Evolutionary conservation across 2,888 invertebrate species (phyloP), one percentile per base, ranked within the genome.

Genomic region (Vannuccia rotundouncinata): DNA sequence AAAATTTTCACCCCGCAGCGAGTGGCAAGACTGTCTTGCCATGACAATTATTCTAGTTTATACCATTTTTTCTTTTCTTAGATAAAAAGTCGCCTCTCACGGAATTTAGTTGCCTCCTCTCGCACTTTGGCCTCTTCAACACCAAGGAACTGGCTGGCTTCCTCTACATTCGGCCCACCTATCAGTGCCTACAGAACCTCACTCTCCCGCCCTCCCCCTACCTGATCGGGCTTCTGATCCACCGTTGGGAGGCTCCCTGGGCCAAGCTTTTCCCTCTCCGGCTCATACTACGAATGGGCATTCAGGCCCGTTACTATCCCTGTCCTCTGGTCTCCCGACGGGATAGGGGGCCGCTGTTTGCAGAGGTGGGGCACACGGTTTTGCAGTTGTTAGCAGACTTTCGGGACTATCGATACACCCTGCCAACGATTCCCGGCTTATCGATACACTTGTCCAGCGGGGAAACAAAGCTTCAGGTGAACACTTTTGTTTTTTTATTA

Each of bases 321-420:
- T 92, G 93, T 85, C 93, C 94, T 0, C 89, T 94, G 82, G 91
- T 94, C 77, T 93, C 93, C 25, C 91, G 92, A 25, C 90, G 93
- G 29, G 91, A 92, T 85, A 89, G 94, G 17, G 92, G 92, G 83
- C 92, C 94, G 0, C 92, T 94, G 1, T 94, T 92, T 86, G 92
- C 91, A 31, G 94, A 94, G 89, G 92, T 94, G 81, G 93, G 94
- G 0, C 93, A 94, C 86, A 94, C 94, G 10, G 93, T 94, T 82
- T 93, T 94, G 88, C 94, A 93, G 89, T 90, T 94, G 79, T 88
- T 94, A 83, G 93, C 93, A 25, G 94, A 94, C 89, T 94, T 94
- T 85, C 90, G 93, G 81, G 93, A 93, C 86, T 94, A 92, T 86
- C 91, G 92, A 0, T 94, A 94, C 86, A 92, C 92, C 59, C 86